A percentile compares a stretch with the other conserved stretches of the same genome.
These are phyloP conservation scores for Oxygymnocypris stewartii DNA, from an alignment of 2,113 vertebrate genomes.

Conservation along the genomic window DNA sequence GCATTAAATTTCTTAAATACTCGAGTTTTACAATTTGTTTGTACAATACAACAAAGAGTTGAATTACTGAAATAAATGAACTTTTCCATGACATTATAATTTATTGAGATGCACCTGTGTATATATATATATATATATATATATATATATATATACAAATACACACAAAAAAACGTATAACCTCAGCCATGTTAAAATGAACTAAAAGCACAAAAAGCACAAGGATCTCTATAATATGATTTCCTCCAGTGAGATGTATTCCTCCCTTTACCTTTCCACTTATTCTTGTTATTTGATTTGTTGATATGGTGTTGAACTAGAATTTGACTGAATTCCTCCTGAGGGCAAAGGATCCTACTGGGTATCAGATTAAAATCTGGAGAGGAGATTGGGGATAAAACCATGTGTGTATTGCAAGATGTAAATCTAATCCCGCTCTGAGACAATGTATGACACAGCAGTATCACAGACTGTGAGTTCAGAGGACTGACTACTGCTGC, in stretches of 20 bases:
- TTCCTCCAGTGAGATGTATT: not conserved
- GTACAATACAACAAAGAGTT: too few species aligned
- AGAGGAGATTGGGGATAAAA: slow-evolving; percentile 23
- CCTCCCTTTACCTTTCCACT: not conserved
- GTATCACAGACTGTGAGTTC: not conserved
- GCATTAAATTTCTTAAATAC: too few species aligned
- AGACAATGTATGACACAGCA: slow-evolving; percentile 5
- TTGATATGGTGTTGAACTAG: not conserved
- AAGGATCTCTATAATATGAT: not conserved
- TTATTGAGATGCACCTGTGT: too few species aligned
- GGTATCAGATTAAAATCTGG: slow-evolving; percentile 22
- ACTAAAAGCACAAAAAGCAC: not conserved
- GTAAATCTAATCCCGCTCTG: slow-evolving; percentile 6
- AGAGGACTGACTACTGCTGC: not conserved
- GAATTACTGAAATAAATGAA: too few species aligned
- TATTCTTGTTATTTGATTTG: slow-evolving; percentile 26
- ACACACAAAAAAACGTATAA: not conserved
- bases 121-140: too few species aligned
- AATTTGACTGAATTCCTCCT: slow-evolving; percentile 22
- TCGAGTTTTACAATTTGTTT: too few species aligned
- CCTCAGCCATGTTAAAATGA: not conserved
- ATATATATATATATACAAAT: not conserved
- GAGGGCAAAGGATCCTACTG: not conserved
- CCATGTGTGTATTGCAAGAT: slow-evolving; percentile 21
- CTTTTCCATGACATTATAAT: too few species aligned